Conservation (phyloP, 2,888 invertebrate genomes). For the Temnothorax unifasciatus region DNA sequence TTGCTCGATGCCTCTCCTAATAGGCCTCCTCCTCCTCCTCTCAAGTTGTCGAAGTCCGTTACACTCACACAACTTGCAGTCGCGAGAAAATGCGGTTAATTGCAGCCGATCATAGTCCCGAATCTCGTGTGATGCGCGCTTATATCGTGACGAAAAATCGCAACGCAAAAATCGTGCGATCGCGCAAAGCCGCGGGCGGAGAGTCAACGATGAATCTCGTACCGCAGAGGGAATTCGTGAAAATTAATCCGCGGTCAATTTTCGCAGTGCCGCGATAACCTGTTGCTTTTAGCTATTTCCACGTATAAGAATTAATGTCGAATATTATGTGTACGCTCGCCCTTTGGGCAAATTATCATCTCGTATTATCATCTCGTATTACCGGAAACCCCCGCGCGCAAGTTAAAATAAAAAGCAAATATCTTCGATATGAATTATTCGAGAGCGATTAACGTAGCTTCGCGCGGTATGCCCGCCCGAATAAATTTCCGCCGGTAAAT, state of each 20-base stretch:
- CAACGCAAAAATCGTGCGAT: no score
- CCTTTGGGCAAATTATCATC: background rate
- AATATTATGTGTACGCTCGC: background rate
- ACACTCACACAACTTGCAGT: background rate
- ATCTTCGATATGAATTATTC: background rate
- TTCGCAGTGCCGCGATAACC: background rate
- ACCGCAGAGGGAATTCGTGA: background rate
- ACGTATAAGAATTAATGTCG: background rate
- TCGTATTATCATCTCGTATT: no score
- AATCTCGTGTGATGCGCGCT: background rate
- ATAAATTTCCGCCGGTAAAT: background rate
- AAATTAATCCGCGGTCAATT: background rate
- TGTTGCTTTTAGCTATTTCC: slow-evolving; percentile 5
- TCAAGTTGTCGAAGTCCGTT: background rate
- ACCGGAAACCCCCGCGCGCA: background rate
- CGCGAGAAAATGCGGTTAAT: background rate
- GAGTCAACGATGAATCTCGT: background rate
- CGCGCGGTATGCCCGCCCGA: background rate
- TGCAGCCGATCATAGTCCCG: background rate
- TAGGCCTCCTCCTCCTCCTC: background rate
- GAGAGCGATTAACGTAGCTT: background rate
- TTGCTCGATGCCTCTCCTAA: no score
- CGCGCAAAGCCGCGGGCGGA: no score
- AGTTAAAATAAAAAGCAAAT: background rate
- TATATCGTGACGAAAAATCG: background rate